A percentile compares a stretch with the other conserved stretches of the same genome.
Conservation (phyloP, 2,797 vertebrate genomes). For the Agapornis canus region DNA sequence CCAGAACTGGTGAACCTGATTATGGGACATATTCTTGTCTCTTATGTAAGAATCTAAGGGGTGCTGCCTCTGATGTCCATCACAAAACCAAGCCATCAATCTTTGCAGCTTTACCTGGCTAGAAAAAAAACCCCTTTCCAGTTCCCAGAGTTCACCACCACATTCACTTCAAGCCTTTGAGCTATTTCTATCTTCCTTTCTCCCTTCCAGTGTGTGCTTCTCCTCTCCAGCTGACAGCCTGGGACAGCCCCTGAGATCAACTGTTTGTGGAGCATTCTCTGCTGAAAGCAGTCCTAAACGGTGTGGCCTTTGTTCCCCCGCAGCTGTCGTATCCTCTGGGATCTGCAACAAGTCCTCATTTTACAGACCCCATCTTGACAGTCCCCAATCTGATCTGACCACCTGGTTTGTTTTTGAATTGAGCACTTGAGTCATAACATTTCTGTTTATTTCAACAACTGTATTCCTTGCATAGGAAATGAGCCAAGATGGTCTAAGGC, state of each 20-base stretch:
- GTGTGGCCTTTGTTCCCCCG: slow-evolving; percentile 38
- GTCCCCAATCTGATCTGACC: slow-evolving; percentile 69
- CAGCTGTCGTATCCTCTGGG: slow-evolving; percentile 47
- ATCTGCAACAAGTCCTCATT: slow-evolving; percentile 60
- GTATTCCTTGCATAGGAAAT: slow-evolving; percentile 75
- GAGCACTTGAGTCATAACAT: slow-evolving; percentile 71
- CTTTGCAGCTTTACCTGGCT: background rate
- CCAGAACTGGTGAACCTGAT: background rate
- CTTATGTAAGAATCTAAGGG: fast-evolving
- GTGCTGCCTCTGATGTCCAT: background rate
- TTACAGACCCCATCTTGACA: slow-evolving; percentile 55
- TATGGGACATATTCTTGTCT: background rate
- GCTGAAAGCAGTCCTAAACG: background rate
- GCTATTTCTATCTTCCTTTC: background rate
- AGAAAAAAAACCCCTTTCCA: background rate
- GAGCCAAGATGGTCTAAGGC: slow-evolving; percentile 75
- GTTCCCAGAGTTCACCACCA: background rate
- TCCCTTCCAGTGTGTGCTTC: background rate
- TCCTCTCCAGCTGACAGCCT: slow-evolving; percentile 18
- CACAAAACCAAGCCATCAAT: background rate
- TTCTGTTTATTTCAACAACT: slow-evolving; percentile 77
- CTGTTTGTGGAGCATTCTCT: background rate
- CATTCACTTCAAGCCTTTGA: background rate
- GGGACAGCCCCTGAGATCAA: background rate
- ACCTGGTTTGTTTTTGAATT: slow-evolving; percentile 73